Evolutionary conservation across 2,113 vertebrate genomes (phyloP).

Genomic region (Nannospalax galili): DNA sequence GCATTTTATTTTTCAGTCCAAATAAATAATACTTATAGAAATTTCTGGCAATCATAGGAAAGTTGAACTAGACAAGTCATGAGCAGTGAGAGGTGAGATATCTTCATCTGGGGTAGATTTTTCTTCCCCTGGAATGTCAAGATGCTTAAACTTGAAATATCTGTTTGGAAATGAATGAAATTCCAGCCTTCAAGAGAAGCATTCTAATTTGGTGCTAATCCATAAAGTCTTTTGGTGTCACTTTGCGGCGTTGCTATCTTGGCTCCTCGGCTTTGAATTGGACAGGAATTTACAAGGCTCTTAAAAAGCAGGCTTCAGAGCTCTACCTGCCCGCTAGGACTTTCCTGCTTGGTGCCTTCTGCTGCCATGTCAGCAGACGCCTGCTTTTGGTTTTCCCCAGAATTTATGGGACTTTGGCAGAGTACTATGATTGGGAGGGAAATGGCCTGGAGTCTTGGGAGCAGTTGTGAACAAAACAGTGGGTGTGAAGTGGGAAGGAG

Average conservation of each 20-base stretch:
- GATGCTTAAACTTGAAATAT: neutral
- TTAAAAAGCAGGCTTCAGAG: constrained; percentile 3
- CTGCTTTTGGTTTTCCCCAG: constrained; percentile 16
- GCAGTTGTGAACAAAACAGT: neutral
- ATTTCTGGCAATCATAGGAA: constrained; percentile 24
- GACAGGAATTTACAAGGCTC: constrained; percentile 58
- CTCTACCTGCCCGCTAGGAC: constrained; percentile 18
- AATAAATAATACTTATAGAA: neutral
- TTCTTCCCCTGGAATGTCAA: neutral
- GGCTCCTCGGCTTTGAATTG: neutral
- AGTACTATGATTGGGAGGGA: neutral
- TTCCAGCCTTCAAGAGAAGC: constrained; percentile 4
- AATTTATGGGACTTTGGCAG: constrained; percentile 18
- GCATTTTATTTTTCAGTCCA: constrained; percentile 25
- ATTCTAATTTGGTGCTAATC: constrained; percentile 44
- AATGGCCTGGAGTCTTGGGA: constrained; percentile 41
- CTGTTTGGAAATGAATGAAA: neutral
- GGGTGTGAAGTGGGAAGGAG: neutral
- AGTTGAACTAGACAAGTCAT: neutral
- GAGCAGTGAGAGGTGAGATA: neutral
- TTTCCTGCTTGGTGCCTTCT: neutral
- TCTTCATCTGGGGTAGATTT: neutral
- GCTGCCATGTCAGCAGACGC: constrained; percentile 6
- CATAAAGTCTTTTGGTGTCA: constrained; percentile 40
- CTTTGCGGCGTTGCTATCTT: constrained; percentile 26